These are phyloP conservation scores for Teleopsis dalmanni DNA, from an alignment of 1,140 invertebrate species.

Conservation along the genomic window DNA sequence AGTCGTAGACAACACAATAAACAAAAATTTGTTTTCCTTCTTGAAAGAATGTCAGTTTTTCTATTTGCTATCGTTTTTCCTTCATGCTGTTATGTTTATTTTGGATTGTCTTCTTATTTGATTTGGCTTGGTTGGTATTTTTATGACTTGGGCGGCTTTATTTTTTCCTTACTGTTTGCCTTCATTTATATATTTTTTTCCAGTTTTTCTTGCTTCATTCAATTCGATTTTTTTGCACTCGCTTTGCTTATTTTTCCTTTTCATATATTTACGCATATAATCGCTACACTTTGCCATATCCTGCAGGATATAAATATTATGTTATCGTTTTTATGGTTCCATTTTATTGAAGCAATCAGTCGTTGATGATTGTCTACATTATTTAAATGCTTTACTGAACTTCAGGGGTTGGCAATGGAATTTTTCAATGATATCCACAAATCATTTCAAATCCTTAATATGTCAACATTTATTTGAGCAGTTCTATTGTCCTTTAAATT, in stretches of 20 bases:
- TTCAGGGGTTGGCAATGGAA: too few species aligned
- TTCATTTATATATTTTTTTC: not conserved
- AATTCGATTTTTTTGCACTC: not conserved
- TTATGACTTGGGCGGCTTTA: not conserved
- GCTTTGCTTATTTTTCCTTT: constrained; percentile 1
- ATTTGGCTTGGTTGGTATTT: constrained; percentile 1
- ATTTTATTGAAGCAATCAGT: constrained; percentile 10
- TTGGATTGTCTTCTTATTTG: too few species aligned
- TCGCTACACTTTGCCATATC: constrained; percentile 4
- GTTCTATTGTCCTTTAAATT: too few species aligned
- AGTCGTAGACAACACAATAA: constrained; percentile 3
- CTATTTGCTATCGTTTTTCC: not conserved
- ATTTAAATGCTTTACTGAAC: not conserved
- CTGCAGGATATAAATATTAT: constrained; percentile 10
- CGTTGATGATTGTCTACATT: constrained; percentile 2
- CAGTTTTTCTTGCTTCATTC: not conserved
- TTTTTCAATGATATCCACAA: too few species aligned
- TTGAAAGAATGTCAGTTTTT: not conserved
- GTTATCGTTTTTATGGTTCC: constrained; percentile 10
- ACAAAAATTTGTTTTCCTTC: constrained; percentile 3
- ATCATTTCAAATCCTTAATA: too few species aligned
- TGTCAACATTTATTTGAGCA: too few species aligned
- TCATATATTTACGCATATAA: constrained; percentile 9
- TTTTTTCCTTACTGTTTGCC: not conserved
- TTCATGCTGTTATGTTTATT: not conserved